Base-by-base conservation (phyloP, 2,888 invertebrate genomes). In the Perizoma affinitatum region DNA sequence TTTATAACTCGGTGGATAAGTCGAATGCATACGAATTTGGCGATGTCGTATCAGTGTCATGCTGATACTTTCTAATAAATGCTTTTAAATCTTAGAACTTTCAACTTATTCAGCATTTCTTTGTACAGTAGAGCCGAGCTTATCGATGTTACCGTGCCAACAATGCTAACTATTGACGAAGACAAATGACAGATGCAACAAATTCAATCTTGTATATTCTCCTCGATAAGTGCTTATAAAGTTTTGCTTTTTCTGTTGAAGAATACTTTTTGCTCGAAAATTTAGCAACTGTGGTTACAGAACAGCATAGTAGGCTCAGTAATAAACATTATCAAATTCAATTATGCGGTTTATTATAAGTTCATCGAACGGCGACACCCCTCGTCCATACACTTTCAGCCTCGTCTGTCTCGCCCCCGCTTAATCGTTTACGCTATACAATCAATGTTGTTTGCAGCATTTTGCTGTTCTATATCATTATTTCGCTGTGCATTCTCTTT, bases 361-460 rank as follows among this genome's bases (percentile, higher is more conserved):
- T 55, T 38, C 38, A 68, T 66, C 64, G 66, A 51, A 52, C 48
- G 52, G 10, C 46, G 34, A 11, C 58, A 62, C 65, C 68, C 69
- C 68, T 63, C 60, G 54, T 46, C 47, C 50, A 53, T 58, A 58
- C 49, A 41, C 50, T 53, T 34, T 40, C 47, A 50, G 45, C 42
- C 22, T 22, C 9, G 59, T 52, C 55, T n/a, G 35, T n/a, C 50
- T 38, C 42, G 42, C 40, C 47, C 47, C 10, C 41, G 8, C 42
- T 49, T 54, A 58, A 63, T 63, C 53, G 64, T 58, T 57, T 44
- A 55, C 64, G 44, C 61, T 57, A 11, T 44, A 63, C 61, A 52
- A 58, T 61, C 54, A 54, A 52, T 54, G 54, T 47, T 51, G 51
- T 49, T 57, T 50, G 48, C 46, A 56, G 51, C 46, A 48, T 52